These are phyloP conservation scores for Cremastinae sp. DNA, from an alignment of 2,888 invertebrate genomes.

Conservation along the genomic window DNA sequence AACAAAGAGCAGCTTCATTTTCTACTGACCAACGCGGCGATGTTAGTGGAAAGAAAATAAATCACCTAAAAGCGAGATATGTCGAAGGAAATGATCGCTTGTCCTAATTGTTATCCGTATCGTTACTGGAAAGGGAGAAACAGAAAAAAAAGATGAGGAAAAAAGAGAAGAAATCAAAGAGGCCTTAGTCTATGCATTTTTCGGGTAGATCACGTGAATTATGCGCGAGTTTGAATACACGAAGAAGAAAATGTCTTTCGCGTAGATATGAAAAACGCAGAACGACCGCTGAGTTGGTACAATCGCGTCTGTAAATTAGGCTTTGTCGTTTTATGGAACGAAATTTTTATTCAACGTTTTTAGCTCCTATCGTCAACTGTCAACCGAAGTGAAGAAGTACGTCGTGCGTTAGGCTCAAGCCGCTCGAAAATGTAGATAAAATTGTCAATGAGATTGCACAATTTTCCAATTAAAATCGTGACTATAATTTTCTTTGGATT, in stretches of 20 bases:
- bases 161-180: conserved; percentile 57
- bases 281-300: conserved; percentile 35
- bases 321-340: conserved; percentile 9
- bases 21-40: conserved; percentile 30
- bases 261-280: neutral
- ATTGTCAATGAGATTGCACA: neutral
- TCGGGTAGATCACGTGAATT: conserved; percentile 50
- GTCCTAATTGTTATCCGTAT: conserved; percentile 56
- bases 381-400: too few relatives aligned
- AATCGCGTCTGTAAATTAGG: conserved; percentile 51
- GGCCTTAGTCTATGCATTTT: conserved; percentile 64
- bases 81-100: conserved; percentile 14
- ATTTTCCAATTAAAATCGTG: conserved; percentile 1
- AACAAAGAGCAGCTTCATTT: conserved; percentile 39
- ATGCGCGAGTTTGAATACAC: conserved; percentile 36
- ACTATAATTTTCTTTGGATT: neutral
- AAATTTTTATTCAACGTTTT: conserved; percentile 27
- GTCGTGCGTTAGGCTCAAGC: too few relatives aligned
- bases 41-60: conserved; percentile 20
- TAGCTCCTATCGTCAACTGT: conserved; percentile 1
- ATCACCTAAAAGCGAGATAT: conserved; percentile 27
- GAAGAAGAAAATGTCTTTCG: conserved; percentile 7
- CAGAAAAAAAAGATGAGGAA: conserved; percentile 24
- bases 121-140: conserved; percentile 46
- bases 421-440: neutral